Base-by-base conservation (phyloP, 2,797 vertebrate genomes). In the Steatocranus sp. region DNA sequence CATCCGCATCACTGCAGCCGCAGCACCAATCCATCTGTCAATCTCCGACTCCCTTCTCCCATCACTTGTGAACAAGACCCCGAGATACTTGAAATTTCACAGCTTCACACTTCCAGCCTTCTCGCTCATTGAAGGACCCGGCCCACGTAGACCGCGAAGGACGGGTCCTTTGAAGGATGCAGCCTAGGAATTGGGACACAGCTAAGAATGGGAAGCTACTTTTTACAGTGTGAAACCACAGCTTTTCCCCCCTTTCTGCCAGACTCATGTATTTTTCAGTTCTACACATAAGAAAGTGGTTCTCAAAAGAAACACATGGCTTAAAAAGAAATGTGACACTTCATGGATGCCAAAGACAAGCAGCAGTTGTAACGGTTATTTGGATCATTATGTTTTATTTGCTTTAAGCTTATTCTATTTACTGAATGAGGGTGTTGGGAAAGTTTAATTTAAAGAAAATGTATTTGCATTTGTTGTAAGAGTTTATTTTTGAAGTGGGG, bases 191-290 rank as follows among this genome's bases (percentile, higher is more conserved):
- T 34, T 58, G 4, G 30, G 10, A 58, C 54, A 58, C 56, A 5
- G 27, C 54, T 32, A 15, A 43, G 20, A 68, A 23, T 17, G 12
- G 14, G 38, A 0, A 43, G 34, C 63, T 68, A 25, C 36, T 41
- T 15, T 43, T 70, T 70, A 17, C 20, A 17, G 20, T 17, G 63
- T 43, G 25, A 7, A 43, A 11, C 4, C 30, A 34, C 54, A n/a
- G 3, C 15, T 6, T 0, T 1, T 0, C 14, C 2, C 12, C 3
- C 4, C 0, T 1, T 58, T 41, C 25, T 25, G 1, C 3, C 34
- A 41, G 12, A 25, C 12, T 25, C 20, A 1, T 20, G 8, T 25
- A 25, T 68, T 43, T 25, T 10, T 68, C 20, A 68, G 8, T 0
- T 68, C 14, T 68, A 15, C 66, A 43, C 3, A 68, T 8, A 23